phyloP scores from a whole-genome alignment of 2,113 vertebrate genomes.

The Malurus alboscapulatus region DNA sequence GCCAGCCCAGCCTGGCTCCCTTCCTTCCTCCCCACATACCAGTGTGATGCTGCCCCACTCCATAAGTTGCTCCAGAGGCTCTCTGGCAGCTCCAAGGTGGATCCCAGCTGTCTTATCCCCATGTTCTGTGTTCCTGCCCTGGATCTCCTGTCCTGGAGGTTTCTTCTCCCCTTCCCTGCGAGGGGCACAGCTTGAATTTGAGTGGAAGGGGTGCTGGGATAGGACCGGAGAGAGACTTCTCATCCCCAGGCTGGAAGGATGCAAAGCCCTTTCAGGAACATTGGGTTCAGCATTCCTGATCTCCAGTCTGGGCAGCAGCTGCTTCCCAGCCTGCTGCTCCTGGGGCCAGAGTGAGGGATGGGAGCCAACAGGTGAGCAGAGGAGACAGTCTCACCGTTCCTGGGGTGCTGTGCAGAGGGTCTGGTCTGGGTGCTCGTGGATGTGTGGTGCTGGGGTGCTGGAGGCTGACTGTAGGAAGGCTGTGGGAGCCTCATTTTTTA shows the following conservation, averaged over 20 bases:
- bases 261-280: neutral
- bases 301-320: neutral
- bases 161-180: neutral
- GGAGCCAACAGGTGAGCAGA: neutral
- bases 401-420: neutral
- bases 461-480: neutral
- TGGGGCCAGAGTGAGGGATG: neutral
- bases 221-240: neutral
- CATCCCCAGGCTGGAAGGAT: neutral
- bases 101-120: neutral
- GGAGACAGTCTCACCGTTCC: neutral
- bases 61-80: neutral
- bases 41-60: neutral
- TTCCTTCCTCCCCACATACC: neutral
- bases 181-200: neutral
- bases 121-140: neutral
- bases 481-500: fast-evolving
- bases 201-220: neutral
- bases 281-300: neutral
- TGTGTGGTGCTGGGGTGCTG: neutral
- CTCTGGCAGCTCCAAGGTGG: neutral
- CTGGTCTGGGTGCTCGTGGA: neutral
- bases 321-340: neutral
- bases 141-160: neutral
- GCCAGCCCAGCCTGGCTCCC: neutral